Conservation (phyloP, 2,113 vertebrate genomes). For the Enhydra lutris region DNA sequence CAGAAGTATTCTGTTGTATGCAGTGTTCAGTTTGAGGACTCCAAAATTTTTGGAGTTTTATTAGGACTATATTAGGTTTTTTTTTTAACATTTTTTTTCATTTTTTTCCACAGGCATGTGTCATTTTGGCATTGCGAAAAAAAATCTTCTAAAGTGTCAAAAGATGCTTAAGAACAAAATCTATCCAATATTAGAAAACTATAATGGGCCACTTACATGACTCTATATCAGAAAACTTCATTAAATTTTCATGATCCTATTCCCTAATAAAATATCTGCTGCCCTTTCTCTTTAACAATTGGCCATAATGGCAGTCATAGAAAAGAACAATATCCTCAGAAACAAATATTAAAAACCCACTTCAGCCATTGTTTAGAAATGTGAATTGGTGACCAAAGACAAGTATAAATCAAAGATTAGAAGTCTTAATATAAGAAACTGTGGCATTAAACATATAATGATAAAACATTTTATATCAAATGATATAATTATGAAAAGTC, state of each 20-base stretch:
- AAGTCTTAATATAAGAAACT: background rate
- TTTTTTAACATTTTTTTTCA: background rate
- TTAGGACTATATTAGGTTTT: background rate
- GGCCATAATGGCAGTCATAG: background rate
- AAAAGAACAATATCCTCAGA: constrained; percentile 10
- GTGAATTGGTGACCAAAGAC: background rate
- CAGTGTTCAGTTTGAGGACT: background rate
- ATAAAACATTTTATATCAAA: background rate
- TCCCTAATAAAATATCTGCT: background rate
- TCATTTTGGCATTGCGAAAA: background rate
- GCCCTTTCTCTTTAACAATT: background rate
- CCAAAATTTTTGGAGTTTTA: background rate
- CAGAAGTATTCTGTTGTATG: background rate
- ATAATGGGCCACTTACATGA: background rate
- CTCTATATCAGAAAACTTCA: background rate
- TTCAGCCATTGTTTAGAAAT: background rate
- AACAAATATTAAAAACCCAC: background rate
- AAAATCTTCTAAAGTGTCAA: background rate
- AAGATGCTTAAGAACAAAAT: background rate
- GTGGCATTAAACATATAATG: background rate
- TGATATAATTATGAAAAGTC: background rate
- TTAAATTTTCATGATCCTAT: background rate
- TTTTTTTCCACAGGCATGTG: background rate
- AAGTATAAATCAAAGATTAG: background rate
- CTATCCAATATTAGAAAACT: background rate